Base-by-base conservation (phyloP, 2,888 invertebrate genomes). In the Sminthurides aquaticus region DNA sequence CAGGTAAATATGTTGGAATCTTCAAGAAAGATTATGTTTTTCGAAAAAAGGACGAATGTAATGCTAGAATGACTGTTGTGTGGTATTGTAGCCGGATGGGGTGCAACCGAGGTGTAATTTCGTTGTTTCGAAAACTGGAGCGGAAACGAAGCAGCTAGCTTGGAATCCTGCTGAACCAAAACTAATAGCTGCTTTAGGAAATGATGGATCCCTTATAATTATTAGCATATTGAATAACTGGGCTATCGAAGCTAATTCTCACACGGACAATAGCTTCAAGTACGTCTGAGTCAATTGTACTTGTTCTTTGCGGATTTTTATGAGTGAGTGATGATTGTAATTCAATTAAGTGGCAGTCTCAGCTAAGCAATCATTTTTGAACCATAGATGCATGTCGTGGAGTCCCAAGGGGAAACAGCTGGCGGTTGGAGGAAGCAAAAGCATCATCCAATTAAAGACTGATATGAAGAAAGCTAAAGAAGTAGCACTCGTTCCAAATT, bases 381-480 rank as follows among this genome's bases (percentile, higher is more conserved):
- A 11, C n/a, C 5, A 18, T 20, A 64, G 64, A 25, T 64, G 64
- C 29, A 64, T 64, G 52, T 64, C 64, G 8, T 64, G 64, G 64
- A 64, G 64, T 54, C 64, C 64, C 11, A 64, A 64, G 24, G 64
- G 64, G 20, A 64, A 64, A 25, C 64, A 64, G 25, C 22, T 64
- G 2, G 57, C 49, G 29, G 64, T 64, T 28, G 64, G 52, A 22
- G 58, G 64, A 3, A 20, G 29, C 24, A 64, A 52, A 28, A 57
- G 27, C 24, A 34, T 64, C 5, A 25, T 58, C 3, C 64, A 64
- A 43, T 28, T 64, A 22, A 64, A 64, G 49, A 48, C 57, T n/a
- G 64, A 64, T 58, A 26, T 64, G 26, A 64, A 64, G 20, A 57
- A 58, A 52, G 64, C 64, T 22, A 64, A 64, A 25, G 18, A n/a